Percentiles rank a stretch among this genome's conserved stretches.
These are phyloP conservation scores for Conomelus anceps DNA, from an alignment of 2,888 invertebrate genomes.

Conservation along the genomic window DNA sequence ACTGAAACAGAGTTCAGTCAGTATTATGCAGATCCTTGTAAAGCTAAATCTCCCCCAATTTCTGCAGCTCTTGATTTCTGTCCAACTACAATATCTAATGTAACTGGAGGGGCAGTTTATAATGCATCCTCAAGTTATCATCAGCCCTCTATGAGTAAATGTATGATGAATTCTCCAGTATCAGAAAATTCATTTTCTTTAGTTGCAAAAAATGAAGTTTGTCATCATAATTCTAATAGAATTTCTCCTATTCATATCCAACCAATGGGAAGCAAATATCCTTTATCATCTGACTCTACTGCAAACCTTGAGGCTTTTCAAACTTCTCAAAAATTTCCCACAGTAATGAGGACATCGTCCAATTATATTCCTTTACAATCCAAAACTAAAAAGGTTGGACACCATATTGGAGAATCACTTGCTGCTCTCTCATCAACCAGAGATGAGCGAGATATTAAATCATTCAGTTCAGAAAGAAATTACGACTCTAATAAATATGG, in stretches of 20 bases:
- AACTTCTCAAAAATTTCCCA: no score
- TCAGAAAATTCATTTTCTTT: background rate
- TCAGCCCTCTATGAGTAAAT: no score
- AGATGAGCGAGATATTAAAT: background rate
- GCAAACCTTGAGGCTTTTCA: background rate
- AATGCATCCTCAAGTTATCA: no score
- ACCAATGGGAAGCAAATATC: background rate
- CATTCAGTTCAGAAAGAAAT: background rate
- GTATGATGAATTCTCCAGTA: background rate
- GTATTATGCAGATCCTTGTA: background rate
- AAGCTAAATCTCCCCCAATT: background rate
- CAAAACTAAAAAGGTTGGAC: no score
- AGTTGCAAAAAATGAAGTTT: background rate
- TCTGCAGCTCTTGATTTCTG: background rate
- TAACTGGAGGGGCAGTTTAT: no score
- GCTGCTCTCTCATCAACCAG: no score
- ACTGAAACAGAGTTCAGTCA: background rate
- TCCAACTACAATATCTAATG: background rate
- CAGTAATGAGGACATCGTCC: no score
- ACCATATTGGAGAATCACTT: no score
- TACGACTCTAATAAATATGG: background rate
- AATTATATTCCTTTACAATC: no score
- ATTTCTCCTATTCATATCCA: background rate
- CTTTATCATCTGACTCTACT: background rate
- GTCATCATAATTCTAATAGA: background rate